Base-by-base conservation (phyloP, 2,113 vertebrate species). In the Leptosomus discolor region DNA sequence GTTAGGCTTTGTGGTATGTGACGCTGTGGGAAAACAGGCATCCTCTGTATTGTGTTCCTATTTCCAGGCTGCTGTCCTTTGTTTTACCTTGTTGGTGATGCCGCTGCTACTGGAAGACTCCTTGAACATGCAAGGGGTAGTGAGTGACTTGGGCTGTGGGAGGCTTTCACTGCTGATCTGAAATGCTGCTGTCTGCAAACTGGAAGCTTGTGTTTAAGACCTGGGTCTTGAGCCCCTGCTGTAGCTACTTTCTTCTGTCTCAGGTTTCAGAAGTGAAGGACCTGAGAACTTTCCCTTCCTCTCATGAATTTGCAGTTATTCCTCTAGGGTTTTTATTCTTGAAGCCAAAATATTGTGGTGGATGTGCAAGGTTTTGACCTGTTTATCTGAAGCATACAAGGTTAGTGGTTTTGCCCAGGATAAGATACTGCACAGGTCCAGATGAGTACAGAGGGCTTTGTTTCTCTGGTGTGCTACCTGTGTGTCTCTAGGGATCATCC, bases 341-440 rank as follows among this genome's bases (percentile, higher is more conserved):
- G 21, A 78, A 76, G 34, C 21, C 9, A 11, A 27, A 73, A 12
- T 8, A 7, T 0, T 3, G 0, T 18, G 5, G 8, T n/a, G 4
- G 39, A 4, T 1, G 0, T 51, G 89, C 9, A 18, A 23, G 36
- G 9, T 12, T 70, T 70, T n/a, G 30, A 54, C 29, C 8, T 3
- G 0, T 67, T 77, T 24, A 8, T 26, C 46, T 70, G 46, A 39
- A 57, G 50, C 3, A 7, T 11, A 13, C 0, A 3, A 36, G 48
- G 24, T 51, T 46, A 27, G 9, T 27, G 39, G 41, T 48, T 51
- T 41, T 12, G 12, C 22, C 14, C 17, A 41, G 60, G 34, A 8
- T 21, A 15, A 14, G 54, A 2, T 1, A 19, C 10, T 34, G 34
- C 15, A 3, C 1, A 10, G 67, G 21, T 37, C 18, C 67, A 71